Base-by-base conservation (phyloP, 2,113 vertebrate genomes). In the Tupaia chinensis region DNA sequence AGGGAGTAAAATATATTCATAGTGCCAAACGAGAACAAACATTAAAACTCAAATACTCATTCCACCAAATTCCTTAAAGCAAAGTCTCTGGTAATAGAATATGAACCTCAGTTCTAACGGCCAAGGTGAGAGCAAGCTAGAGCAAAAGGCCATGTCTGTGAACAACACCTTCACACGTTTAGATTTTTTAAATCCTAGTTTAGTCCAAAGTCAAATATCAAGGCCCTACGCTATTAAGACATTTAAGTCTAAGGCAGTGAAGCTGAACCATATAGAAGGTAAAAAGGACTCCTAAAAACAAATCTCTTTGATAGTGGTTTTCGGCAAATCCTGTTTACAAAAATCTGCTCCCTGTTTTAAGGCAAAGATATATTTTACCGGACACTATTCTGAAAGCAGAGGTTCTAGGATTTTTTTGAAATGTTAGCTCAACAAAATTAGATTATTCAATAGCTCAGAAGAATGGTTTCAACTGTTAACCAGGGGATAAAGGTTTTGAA, bases 251-350 rank as follows among this genome's bases (percentile, higher is more conserved):
- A 83, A 89, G 32, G 78, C 19, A 34, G 0, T 63, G 17, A 87
- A 25, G 25, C 27, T 76, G 53, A 69, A 76, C 60, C 29, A 83
- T 3, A 1, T 5, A 32, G 29, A 96, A 82, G 63, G 68, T 66
- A 93, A 95, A 95, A 95, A 20, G n/a, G 61, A 93, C 25, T 93
- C 34, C 34, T 20, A 34, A 94, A 34, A 85, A 4, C 76, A 88
- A 94, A 17, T 56, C 65, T 91, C 93, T 82, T 65, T 80, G 25
- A 87, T 6, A 70, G 20, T 56, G 27, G 34, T 93, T 95, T 97
- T 92, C 84, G 88, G 72, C 95, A 96, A 93, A 82, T 60, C 23
- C 66, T 87, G 34, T 63, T 95, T 80, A 92, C 22, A 95, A 88
- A 95, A 58, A 77, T 22, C 86, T 92, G 63, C 9, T 86, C 34